These are phyloP conservation scores for Solenodon paradoxus DNA, from an alignment of 2,113 vertebrate species.

Conservation along the genomic window DNA sequence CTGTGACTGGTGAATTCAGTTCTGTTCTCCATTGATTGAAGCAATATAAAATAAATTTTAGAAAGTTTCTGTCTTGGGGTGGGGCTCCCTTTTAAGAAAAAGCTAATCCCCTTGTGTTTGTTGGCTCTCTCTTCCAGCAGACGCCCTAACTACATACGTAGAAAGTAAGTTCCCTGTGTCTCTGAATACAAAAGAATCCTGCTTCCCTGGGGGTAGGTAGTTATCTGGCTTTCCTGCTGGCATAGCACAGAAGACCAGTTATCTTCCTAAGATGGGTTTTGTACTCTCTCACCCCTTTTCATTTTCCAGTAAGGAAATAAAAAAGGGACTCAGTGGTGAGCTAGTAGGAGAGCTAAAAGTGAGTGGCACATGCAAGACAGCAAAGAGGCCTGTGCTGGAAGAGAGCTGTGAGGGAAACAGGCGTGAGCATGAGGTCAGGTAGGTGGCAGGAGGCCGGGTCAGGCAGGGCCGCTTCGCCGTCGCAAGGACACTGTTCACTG, in stretches of 20 bases:
- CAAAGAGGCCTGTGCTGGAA: neutral
- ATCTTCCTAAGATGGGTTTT: neutral
- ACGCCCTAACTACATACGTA: neutral
- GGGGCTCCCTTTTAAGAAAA: slow-evolving; percentile 16
- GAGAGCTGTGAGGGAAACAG: neutral
- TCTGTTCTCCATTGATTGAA: slow-evolving; percentile 21
- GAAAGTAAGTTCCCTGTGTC: neutral
- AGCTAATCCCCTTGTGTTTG: neutral
- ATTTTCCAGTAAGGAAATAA: neutral
- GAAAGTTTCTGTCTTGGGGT: neutral
- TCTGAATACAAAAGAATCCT: neutral
- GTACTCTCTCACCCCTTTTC: neutral
- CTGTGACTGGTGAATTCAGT: neutral
- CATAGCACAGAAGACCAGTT: neutral
- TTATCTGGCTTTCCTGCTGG: no score
- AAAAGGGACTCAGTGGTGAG: neutral
- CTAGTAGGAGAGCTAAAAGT: neutral
- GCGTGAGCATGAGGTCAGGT: neutral
- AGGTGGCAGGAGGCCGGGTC: neutral
- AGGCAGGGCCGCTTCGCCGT: neutral
- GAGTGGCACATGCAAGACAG: neutral
- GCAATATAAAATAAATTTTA: neutral
- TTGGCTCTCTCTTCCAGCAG: neutral
- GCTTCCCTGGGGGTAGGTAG: neutral
- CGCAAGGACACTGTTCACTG: no score